Base-by-base conservation (phyloP, 2,888 invertebrate genomes). In the Mamestra brassicae region DNA sequence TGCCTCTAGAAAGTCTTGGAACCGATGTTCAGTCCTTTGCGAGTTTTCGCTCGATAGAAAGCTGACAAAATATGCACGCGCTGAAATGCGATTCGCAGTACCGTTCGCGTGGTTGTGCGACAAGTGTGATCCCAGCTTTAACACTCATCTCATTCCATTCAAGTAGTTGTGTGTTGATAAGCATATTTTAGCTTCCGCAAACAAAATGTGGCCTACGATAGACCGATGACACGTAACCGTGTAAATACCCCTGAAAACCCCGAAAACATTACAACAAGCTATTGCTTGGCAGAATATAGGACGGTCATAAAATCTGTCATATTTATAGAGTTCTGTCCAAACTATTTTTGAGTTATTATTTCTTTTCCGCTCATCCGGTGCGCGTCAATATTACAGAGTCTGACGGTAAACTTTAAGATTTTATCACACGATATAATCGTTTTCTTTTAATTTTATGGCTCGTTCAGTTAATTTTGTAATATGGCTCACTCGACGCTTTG, bases 301-400 rank as follows among this genome's bases (percentile, higher is more conserved):
- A 74, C 64, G 64, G 38, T 0, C 45, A 67, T 65, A 81, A 76
- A 81, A 68, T 11, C 8, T 47, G 60, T 74, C 72, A 75, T 71
- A 84, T 61, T 78, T 76, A 78, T 71, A 81, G 70, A 71, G 72
- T 74, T 77, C 34, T 70, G 45, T 65, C 36, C 36, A 57, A 69
- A 66, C 70, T 77, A 71, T 78, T 52, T 60, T 54, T 10, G 54
- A 65, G 52, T 65, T 78, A 84, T 69, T 73, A 77, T 65, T 67
- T 74, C 60, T 62, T 73, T 65, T 47, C 47, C 54, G 42, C n/a
- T 71, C 50, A 42, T 70, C 57, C 54, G 58, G 50, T 45, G 42
- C 36, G 10, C 42, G 69, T 42, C 36, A 52, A 17, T 26, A 71
- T 58, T 74, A 67, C 26, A 26, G 15, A 55, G 38, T 47, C 42